phyloP scores from a whole-genome alignment of 1,140 invertebrate species.

The Araneus ventricosus region DNA sequence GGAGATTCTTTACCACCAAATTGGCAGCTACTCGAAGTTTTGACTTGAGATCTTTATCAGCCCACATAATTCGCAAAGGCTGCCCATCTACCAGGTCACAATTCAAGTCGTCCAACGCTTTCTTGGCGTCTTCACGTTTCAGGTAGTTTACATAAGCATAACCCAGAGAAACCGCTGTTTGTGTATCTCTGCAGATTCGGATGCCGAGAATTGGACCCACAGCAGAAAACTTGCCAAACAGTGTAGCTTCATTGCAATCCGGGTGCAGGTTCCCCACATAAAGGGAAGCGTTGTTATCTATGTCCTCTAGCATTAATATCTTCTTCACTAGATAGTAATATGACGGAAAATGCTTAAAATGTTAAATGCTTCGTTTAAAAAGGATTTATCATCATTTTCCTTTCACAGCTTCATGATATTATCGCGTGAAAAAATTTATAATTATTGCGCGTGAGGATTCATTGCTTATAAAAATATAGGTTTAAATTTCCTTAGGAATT shows the following conservation, averaged over 20 bases:
- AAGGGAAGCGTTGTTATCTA: constrained; percentile 85
- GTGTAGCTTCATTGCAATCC: constrained; percentile 98
- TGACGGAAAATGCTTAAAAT: neutral
- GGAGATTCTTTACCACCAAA: constrained; percentile 99
- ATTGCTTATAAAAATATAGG: too few relatives aligned
- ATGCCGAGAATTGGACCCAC: constrained; percentile 98
- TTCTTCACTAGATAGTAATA: neutral
- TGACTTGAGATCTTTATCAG: constrained; percentile 91
- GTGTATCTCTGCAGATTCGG: constrained; percentile 97
- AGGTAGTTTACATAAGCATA: constrained; percentile 99
- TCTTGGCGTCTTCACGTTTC: constrained; percentile 98
- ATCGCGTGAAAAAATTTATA: too few relatives aligned
- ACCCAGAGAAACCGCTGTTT: constrained; percentile 96
- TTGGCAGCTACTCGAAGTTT: constrained; percentile 97
- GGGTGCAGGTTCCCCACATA: constrained; percentile 98
- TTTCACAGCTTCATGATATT: too few relatives aligned
- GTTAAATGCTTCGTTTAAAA: neutral
- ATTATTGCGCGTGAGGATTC: too few relatives aligned
- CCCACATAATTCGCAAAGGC: constrained; percentile 99
- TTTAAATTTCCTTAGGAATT: too few relatives aligned
- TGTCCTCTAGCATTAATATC: neutral
- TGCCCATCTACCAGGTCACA: constrained; percentile 98
- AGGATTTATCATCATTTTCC: neutral
- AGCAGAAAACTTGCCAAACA: constrained; percentile 99
- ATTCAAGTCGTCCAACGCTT: constrained; percentile 99